Evolutionary conservation across 2,888 invertebrate species (phyloP), one percentile per base, ranked within the genome.

Genomic region (Alloscopus bannaensis): DNA sequence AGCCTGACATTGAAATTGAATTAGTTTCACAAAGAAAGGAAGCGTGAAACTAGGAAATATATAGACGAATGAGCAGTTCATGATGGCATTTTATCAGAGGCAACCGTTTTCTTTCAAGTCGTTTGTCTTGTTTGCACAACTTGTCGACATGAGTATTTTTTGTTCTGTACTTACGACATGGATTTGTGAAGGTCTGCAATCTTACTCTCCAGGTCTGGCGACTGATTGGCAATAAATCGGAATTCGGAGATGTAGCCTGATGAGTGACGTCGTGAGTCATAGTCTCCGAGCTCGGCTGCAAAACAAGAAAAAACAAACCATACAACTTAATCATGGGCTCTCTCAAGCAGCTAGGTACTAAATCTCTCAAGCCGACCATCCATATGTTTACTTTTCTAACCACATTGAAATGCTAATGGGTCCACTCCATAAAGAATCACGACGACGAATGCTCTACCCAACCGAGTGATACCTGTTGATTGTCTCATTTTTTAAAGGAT

Each of bases 221-320:
- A 95, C 90, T 98, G 98, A 89, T 96, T 96, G 60, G 96, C 93
- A 86, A 97, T 90, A 88, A 98, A 93, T 82, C 96, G 92, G 89
- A 98, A 98, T 91, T 98, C 98, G 13, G 97, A 95, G 83, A 97
- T 95, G 89, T 98, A 98, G 71, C 97, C 97, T 26, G 93, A 91
- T 36, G 93, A 93, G 88, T 98, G 96, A 75, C 95, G 91, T 86
- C 95, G 91, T 31, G 94, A 92, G 89, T 98, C 97, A 89, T 94
- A 97, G 90, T 98, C 98, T 1, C 98, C 98, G 81, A 98, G 90
- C 90, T 98, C 98, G 87, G 98, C 97, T 97, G 90, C 50, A 90
- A 90, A 84, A 86, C 84, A 84, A 59, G 82, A 40, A 24, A 16
- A 4, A n/a, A 55, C 8, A 57, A n/a, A n/a, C n/a, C n/a, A 47